Conservation (phyloP, 2,797 vertebrate genomes). For the Clarias platycephalus region DNA sequence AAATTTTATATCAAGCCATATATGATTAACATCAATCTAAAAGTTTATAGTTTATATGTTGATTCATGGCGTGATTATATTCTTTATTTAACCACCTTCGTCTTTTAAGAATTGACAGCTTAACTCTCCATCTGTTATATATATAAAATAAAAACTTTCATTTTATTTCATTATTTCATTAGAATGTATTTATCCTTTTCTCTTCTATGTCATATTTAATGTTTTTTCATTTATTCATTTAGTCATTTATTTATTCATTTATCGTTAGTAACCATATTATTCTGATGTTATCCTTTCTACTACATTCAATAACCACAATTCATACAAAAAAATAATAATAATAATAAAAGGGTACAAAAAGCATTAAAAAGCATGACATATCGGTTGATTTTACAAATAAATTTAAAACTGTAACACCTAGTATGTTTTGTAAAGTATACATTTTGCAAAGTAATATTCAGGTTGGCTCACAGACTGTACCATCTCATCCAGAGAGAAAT, state of each 20-base stretch:
- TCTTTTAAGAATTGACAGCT: neutral
- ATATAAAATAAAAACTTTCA: too few species aligned
- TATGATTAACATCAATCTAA: neutral
- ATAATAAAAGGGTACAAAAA: neutral
- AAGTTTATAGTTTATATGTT: neutral
- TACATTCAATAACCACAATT: neutral
- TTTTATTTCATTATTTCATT: neutral
- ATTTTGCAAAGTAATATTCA: neutral
- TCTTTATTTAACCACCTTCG: neutral
- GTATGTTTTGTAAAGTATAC: neutral
- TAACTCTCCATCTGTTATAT: neutral
- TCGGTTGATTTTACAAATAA: neutral
- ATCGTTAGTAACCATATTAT: neutral
- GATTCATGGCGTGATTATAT: neutral
- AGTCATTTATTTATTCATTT: neutral
- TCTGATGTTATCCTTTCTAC: neutral
- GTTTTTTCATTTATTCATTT: neutral
- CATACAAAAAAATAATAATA: neutral
- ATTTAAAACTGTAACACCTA: neutral
- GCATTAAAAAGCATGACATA: neutral
- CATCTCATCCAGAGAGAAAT: neutral
- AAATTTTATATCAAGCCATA: neutral
- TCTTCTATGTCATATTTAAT: neutral
- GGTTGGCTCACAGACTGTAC: too few species aligned
- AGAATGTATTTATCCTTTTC: neutral